phyloP scores from a whole-genome alignment of 2,888 invertebrate genomes.

The Parnassius orleans region DNA sequence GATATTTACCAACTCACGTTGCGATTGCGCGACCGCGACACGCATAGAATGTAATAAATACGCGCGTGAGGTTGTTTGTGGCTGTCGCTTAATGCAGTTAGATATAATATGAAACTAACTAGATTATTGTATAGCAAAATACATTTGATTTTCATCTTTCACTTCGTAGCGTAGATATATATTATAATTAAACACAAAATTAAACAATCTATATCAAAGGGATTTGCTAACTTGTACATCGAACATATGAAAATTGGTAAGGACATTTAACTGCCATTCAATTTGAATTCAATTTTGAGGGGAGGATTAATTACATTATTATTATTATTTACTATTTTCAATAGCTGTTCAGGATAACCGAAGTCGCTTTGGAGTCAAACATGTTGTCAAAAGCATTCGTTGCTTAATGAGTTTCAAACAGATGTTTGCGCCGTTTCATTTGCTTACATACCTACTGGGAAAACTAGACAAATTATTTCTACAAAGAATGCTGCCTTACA shows the following conservation, averaged over 20 bases:
- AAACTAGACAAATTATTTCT: slow-evolving; percentile 61
- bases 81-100: too few species aligned
- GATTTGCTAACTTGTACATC: not conserved
- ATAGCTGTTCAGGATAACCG: slow-evolving; percentile 37
- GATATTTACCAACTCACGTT: too few species aligned
- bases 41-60: too few species aligned
- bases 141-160: not conserved
- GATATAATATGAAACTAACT: not conserved
- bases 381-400: slow-evolving; percentile 47
- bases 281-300: slow-evolving; percentile 14
- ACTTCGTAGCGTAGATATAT: too few species aligned
- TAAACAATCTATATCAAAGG: not conserved
- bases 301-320: slow-evolving; percentile 36
- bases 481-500: slow-evolving; percentile 52
- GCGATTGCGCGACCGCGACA: too few species aligned
- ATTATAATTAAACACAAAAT: not conserved
- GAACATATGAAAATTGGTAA: slow-evolving; percentile 4
- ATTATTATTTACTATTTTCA: slow-evolving; percentile 44
- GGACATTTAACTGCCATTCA: slow-evolving; percentile 12
- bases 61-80: too few species aligned
- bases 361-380: slow-evolving; percentile 44
- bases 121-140: not conserved
- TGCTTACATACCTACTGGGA: slow-evolving; percentile 48
- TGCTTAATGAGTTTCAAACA: slow-evolving; percentile 53
- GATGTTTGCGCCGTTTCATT: slow-evolving; percentile 56